Evolutionary conservation across 92 coral and sea anemone species (phyloP), one percentile per base, ranked within the genome.

Genomic region (Parazoanthus swiftii): DNA sequence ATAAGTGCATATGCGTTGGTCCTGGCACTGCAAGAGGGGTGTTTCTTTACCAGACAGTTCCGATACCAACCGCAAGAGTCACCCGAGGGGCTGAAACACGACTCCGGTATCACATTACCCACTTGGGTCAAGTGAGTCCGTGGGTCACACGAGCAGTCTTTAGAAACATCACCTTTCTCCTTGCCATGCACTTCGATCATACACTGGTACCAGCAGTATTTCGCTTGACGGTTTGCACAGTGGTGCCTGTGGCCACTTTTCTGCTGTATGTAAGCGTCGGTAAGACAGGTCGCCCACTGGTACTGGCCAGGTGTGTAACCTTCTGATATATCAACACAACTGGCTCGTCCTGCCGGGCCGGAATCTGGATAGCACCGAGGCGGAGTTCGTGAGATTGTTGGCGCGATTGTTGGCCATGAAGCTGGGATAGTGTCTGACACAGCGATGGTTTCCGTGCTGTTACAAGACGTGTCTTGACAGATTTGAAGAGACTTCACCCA

Each of bases 21-120:
- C 0, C 88, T 82, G 2, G 70, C 63, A 38, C 86, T 74, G 11
- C 94, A 94, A 10, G 33, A 29, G 33, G 91, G 91, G 88, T 85
- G 89, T 35, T 70, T 91, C 82, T 86, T 92, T 70, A 92, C 91
- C 82, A 92, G 80, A 65, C 96, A 94, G 67, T 90, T 82, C 26
- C 80, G 88, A 36, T 90, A 94, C 96, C 96, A 94, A 21, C 82
- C 88, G 50, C 94, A 94, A 1, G 90, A 82, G 14, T 58, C 37
- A 11, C 95, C 95, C 15, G 92, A 1, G 0, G 95, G 95, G 14
- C 84, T 91, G 82, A 46, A 74, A 59, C 95, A 93, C 7, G 58
- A 36, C n/a, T n/a, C n/a, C n/a, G n/a, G 0, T 80, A 8, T 2
- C 92, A 89, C 8, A 74, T 79, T 14, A 48, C 89, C 92, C 25